phyloP scores from a whole-genome alignment of 2,797 vertebrate genomes.

The Darevskia nairensis region DNA sequence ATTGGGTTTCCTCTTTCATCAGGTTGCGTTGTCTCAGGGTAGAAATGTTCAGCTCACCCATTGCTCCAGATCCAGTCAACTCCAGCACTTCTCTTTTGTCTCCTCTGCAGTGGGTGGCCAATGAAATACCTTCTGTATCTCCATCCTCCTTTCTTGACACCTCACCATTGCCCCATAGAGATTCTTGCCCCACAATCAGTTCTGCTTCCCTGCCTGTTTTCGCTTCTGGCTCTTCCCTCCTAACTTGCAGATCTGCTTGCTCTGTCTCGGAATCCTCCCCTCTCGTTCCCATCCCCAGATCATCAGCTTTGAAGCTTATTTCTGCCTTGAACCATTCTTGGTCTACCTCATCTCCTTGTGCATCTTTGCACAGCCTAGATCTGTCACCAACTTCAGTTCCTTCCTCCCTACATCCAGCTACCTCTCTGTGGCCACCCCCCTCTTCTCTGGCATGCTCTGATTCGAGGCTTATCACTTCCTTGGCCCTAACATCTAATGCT shows the following conservation, averaged over 20 bases:
- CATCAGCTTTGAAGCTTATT: background rate
- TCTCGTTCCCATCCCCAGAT: background rate
- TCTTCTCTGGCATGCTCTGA: no score
- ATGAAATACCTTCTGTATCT: background rate
- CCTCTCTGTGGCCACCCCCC: no score
- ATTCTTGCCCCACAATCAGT: background rate
- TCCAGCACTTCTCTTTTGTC: background rate
- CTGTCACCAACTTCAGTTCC: background rate
- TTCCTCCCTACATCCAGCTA: background rate
- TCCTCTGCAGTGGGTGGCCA: no score
- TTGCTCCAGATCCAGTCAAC: background rate
- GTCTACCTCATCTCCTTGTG: background rate
- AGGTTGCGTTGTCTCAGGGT: background rate
- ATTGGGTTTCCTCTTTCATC: background rate
- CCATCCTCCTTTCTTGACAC: background rate
- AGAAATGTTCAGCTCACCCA: background rate
- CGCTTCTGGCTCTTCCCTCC: background rate
- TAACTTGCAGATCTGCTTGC: background rate
- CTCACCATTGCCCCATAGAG: no score
- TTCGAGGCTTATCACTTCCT: background rate
- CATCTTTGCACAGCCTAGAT: no score
- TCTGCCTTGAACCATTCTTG: background rate
- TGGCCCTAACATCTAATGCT: background rate
- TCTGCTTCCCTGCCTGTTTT: background rate
- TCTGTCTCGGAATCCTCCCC: background rate